Base-by-base conservation (phyloP, 2,113 vertebrate species). In the Entelurus aequoreus region DNA sequence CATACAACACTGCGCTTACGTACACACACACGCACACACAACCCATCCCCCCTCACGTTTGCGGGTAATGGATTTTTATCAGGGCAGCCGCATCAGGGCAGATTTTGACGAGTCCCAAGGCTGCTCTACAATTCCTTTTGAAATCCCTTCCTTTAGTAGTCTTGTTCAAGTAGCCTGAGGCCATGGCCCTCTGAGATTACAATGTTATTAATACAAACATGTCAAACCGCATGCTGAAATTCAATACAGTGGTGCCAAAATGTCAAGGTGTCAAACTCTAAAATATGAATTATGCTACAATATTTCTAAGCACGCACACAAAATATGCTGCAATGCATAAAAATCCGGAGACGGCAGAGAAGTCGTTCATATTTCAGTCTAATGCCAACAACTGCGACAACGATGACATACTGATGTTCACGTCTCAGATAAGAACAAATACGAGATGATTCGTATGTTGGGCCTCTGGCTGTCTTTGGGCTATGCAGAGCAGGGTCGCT, bases 151-250 rank as follows among this genome's bases (percentile, higher is more conserved):
- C 88, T 90, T 88, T 88, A 87, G 88, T 85, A 88, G 86, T 88
- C 85, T 87, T 90, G 87, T 87, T 91, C 85, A 84, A 84, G 87
- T 85, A 88, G 90, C 91, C 91, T 19, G 80, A 81, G 90, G 91
- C 86, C 82, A 89, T 85, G 86, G 89, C 90, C 91, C 91, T 90
- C 87, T 74, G 90, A 90, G 90, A 91, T 91, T 87, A 90, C 87
- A 91, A 80, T 90, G 86, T 90, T 90, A 90, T 91, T 91, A 90
- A 91, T 88, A 90, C 87, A 91, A 90, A 91, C 90, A 90, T 89
- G 88, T 90, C 90, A 88, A 88, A 90, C 83, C 86, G 82, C 90
- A 89, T 89, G 86, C 86, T 89, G 86, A 82, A 88, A 88, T 89
- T 90, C 89, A 88, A 88, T 88, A 88, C 87, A 90, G 86, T 88